Evolutionary conservation across 2,888 invertebrate genomes (phyloP), one percentile per base, ranked within the genome.

Genomic region (Athetis lepigone): DNA sequence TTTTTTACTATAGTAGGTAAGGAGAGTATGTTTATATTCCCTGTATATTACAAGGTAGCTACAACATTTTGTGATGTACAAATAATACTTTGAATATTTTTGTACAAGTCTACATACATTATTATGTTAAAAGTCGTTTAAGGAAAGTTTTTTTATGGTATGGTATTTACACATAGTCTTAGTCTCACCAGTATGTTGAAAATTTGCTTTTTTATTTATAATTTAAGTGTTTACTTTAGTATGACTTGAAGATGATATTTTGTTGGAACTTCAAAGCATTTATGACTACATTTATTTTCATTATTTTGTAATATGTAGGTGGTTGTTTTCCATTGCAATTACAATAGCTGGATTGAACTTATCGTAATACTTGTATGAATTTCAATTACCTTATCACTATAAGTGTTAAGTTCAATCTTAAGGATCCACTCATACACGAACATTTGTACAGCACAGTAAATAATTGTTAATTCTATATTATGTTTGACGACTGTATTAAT

Each of bases 11-110:
- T 37, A 36, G n/a, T 70, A 33, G 13, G 33, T 13, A 39, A 50
- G 21, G 21, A 50, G 29, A 50, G 21, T 39, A 43, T 33, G 11
- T 29, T 8, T 6, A 21, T 36, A 40, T n/a, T 50, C 23, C 6
- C 6, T 9, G 36, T 37, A 43, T 36, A 25, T 29, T 52, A 36
- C 47, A 43, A 29, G 52, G 67, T 67, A 73, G 67, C 59, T 73
- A 54, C 21, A 40, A 45, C 52, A 40, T 58, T 45, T 50, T 54
- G 54, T 68, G 37, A 71, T 49, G 33, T 47, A 52, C 11, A 27
- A 27, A 39, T 52, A 25, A 60, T 43, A 64, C 27, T 42, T 39
- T 54, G 8, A 45, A 39, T 60, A 60, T 70, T 73, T 66, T 66
- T 73, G 40, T 58, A 58, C 36, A 58, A 45, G 36, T 66, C 27